These are phyloP conservation scores for Danio albolineatus DNA, from an alignment of 2,797 vertebrate species.

Conservation along the genomic window DNA sequence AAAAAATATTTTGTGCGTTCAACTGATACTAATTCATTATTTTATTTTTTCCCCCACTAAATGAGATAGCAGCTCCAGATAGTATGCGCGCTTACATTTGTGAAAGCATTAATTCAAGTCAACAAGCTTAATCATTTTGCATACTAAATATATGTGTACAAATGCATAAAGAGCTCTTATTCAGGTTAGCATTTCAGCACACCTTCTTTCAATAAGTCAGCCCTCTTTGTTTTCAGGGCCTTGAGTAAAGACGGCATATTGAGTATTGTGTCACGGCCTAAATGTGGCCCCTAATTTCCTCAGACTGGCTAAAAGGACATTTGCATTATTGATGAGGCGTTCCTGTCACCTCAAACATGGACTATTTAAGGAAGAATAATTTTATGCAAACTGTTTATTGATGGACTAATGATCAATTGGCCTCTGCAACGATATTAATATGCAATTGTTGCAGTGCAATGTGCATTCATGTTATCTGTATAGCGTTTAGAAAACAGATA, in stretches of 20 bases:
- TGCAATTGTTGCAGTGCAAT: constrained; percentile 89
- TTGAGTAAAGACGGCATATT: constrained; percentile 71
- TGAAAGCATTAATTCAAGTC: background rate
- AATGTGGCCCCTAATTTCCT: constrained; percentile 88
- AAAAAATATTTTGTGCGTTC: no score
- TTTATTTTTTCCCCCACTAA: no score
- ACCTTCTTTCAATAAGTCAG: constrained; percentile 5
- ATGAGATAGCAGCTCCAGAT: no score
- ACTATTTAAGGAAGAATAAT: constrained; percentile 93
- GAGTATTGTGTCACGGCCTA: constrained; percentile 78
- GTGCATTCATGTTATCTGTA: constrained; percentile 88
- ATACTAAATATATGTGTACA: background rate
- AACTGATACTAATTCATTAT: no score
- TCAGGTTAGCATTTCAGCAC: background rate
- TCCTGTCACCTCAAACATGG: constrained; percentile 93
- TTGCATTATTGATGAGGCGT: constrained; percentile 97
- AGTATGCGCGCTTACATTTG: no score
- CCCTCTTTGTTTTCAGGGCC: constrained; percentile 48
- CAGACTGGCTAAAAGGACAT: constrained; percentile 88
- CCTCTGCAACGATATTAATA: constrained; percentile 90
- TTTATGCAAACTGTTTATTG: constrained; percentile 95
- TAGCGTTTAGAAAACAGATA: background rate
- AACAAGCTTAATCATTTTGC: background rate
- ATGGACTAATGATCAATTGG: constrained; percentile 92
- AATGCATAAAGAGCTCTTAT: background rate